Evolutionary conservation across 2,888 invertebrate genomes (phyloP).

Genomic region (Drosophila formosana): DNA sequence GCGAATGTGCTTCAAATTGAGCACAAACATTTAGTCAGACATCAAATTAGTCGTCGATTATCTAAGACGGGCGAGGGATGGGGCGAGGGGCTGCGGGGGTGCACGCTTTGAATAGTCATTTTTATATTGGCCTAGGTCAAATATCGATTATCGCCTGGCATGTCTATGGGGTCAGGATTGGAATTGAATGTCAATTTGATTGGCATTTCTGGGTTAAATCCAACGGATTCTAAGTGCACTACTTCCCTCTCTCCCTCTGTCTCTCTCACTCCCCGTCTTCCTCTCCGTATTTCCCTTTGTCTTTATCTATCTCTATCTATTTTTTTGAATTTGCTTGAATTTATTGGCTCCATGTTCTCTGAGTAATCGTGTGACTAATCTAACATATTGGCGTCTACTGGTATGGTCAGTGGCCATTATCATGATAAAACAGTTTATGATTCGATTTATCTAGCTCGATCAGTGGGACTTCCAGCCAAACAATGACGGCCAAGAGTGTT

Average conservation of each 20-base stretch:
- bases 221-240: conserved; percentile 26
- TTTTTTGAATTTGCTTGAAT: conserved; percentile 16
- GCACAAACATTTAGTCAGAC: conserved; percentile 62
- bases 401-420: conserved; percentile 43
- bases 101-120: conserved; percentile 44
- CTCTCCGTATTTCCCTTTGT: neutral
- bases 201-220: conserved; percentile 59
- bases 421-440: conserved; percentile 49
- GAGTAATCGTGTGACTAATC: conserved; percentile 47
- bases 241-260: neutral
- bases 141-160: conserved; percentile 72
- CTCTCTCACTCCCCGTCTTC: neutral
- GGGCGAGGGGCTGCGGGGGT: neutral
- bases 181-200: conserved; percentile 79
- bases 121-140: conserved; percentile 79
- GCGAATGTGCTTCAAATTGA: conserved; percentile 38
- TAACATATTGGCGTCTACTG: conserved; percentile 13
- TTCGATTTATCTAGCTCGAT: conserved; percentile 42
- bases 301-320: conserved; percentile 5
- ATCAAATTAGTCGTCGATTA: conserved; percentile 78
- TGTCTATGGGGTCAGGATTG: conserved; percentile 67
- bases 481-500: conserved; percentile 7
- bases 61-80: conserved; percentile 21
- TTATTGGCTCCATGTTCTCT: conserved; percentile 29
- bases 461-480: conserved; percentile 18